Base-by-base conservation (phyloP, 2,113 vertebrate genomes). In the Triplophysa siluroides region DNA sequence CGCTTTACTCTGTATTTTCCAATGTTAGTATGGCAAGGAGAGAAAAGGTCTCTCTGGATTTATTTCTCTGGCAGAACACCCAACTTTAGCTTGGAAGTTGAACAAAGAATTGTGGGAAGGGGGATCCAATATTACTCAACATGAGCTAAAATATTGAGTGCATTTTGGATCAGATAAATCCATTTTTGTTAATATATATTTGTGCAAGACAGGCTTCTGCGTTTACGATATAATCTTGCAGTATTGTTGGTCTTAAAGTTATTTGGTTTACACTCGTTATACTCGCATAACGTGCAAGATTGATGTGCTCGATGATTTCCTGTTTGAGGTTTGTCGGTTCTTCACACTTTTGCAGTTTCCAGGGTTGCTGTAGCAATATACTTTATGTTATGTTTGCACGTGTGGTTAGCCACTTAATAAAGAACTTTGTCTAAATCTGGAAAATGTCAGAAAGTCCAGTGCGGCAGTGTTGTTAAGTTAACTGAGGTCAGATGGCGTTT, bases 281-380 rank as follows among this genome's bases (percentile, higher is more conserved):
- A n/a, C n/a, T n/a, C n/a, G 43, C 4, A 26, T 72, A 47, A 72
- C 14, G 13, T 24, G 24, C 45, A 13, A 70, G 47, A 61, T 58
- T 18, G 38, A 68, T n/a, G n/a, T 11, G 29, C 61, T 73, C 73
- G 29, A 50, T 56, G 13, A 70, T 66, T 58, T 79, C 77, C 77
- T 79, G 71, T 74, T 47, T 76, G 73, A 63, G 73, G 58, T 63
- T 64, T 43, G 33, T 45, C 58, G n/a, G 71, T n/a, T 45, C 26
- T 47, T 82, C 66, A 23, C 29, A 50, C 1, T 66, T 78, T 38
- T 43, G 14, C 19, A 41, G 24, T 66, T 66, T 45, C 23, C 26
- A 67, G 74, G 23, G 60, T 62, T 18, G 50, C 38, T 33, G 19
- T 26, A 14, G 24, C 18, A 10, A 43, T 43, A 21, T 64, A 10